These are phyloP conservation scores for Ibycter americanus DNA, from an alignment of 2,797 vertebrate species.

Conservation along the genomic window DNA sequence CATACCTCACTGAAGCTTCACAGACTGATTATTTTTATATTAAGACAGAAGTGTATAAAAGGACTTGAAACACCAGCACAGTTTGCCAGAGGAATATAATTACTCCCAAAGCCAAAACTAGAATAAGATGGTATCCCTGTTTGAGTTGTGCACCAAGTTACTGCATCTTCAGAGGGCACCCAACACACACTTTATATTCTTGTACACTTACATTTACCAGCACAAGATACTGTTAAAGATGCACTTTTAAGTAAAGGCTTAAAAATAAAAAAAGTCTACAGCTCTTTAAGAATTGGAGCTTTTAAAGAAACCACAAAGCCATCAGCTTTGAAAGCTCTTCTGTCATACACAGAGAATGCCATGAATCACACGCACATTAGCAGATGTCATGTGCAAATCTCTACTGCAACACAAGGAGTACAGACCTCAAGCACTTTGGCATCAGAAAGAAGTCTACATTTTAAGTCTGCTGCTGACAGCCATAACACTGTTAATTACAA, in stretches of 20 bases:
- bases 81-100: neutral
- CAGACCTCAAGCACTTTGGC: neutral
- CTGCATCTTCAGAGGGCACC: neutral
- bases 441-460: neutral
- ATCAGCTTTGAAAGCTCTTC: neutral
- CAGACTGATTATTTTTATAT: neutral
- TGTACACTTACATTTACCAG: neutral
- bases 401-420: neutral
- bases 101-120: neutral
- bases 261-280: neutral
- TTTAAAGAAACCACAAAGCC: slow-evolving; percentile 13
- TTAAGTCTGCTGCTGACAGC: slow-evolving; percentile 13
- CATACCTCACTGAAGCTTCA: neutral
- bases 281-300: neutral
- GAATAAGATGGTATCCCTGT: neutral
- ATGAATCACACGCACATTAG: neutral
- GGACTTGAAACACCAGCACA: neutral
- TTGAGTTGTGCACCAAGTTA: neutral
- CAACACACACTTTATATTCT: neutral
- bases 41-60: neutral
- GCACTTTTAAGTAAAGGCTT: neutral
- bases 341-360: neutral
- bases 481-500: neutral
- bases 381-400: neutral
- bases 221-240: neutral